phyloP scores from a whole-genome alignment of 1,140 invertebrate species.

The Drosophila subpulchrella region DNA sequence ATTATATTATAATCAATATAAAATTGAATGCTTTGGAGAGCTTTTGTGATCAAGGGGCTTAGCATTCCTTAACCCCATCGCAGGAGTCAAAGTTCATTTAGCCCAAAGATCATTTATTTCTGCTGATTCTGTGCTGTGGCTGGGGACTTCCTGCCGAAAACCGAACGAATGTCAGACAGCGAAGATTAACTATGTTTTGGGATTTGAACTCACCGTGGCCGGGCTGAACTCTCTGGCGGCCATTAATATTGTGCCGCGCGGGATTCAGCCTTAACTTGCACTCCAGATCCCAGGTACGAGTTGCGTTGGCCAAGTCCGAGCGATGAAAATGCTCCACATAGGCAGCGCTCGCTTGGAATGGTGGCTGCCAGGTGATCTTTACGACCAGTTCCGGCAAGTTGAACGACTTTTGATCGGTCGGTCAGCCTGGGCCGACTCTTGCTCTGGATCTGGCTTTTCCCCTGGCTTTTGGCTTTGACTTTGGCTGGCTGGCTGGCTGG shows the following conservation, averaged over 20 bases:
- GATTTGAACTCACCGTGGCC: constrained; percentile 55
- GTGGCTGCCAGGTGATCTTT: constrained; percentile 73
- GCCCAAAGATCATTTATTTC: constrained; percentile 34
- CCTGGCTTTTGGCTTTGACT: constrained; percentile 12
- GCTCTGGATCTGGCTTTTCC: constrained; percentile 34
- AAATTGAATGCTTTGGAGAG: too few relatives aligned
- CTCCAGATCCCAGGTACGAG: constrained; percentile 1
- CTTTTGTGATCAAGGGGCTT: not conserved
- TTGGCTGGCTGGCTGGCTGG: constrained; percentile 15
- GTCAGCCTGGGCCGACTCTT: constrained; percentile 19
- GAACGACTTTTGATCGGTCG: constrained; percentile 82
- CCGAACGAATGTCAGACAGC: constrained; percentile 4
- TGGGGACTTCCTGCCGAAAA: constrained; percentile 41
- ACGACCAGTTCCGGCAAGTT: constrained; percentile 82
- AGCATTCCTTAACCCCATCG: constrained; percentile 18
- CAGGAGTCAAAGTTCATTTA: constrained; percentile 71
- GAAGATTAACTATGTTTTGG: constrained; percentile 66
- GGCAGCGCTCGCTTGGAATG: constrained; percentile 16
- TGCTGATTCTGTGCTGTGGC: constrained; percentile 7
- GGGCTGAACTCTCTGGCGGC: constrained; percentile 72
- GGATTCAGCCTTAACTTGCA: constrained; percentile 5
- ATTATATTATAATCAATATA: too few relatives aligned
- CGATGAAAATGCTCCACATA: constrained; percentile 67
- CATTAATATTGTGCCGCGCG: constrained; percentile 78
- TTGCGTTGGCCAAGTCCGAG: constrained; percentile 54